Evolutionary conservation across 2,797 vertebrate species (phyloP).

Genomic region (Chaunax sp.): DNA sequence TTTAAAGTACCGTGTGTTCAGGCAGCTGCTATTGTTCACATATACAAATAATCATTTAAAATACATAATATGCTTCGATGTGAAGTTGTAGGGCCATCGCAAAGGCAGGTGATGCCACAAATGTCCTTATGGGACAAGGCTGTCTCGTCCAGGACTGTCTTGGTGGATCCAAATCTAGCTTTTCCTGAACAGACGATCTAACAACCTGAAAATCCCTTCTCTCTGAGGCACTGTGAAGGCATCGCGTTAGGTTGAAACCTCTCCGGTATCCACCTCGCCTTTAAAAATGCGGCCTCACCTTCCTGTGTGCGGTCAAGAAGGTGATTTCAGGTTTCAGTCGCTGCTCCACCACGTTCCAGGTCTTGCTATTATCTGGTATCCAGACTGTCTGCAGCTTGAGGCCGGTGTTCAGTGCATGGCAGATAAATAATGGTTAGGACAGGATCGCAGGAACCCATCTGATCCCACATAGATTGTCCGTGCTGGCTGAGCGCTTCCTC

Average conservation of each 20-base stretch:
- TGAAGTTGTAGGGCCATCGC: slow-evolving; percentile 12
- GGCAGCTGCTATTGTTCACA: slow-evolving; percentile 3
- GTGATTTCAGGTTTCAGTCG: background rate
- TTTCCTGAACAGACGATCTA: background rate
- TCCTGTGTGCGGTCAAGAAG: too few relatives aligned
- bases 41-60: slow-evolving; percentile 7
- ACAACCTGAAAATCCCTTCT: slow-evolving; percentile 1
- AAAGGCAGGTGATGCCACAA: slow-evolving; percentile 23
- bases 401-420: slow-evolving; percentile 10
- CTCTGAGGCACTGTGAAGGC: slow-evolving; percentile 83
- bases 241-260: slow-evolving; percentile 23
- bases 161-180: background rate
- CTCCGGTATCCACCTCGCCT: too few relatives aligned
- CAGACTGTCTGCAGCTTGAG: background rate
- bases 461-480: slow-evolving; percentile 91
- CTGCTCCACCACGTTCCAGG: background rate
- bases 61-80: slow-evolving; percentile 36
- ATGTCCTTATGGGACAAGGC: too few relatives aligned
- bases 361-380: background rate
- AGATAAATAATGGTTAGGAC: slow-evolving; percentile 82
- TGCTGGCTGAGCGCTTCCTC: slow-evolving; percentile 92
- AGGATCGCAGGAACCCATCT: slow-evolving; percentile 95
- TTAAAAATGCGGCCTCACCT: too few relatives aligned
- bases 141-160: slow-evolving; percentile 3
- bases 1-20: slow-evolving; percentile 10